Conservation (phyloP, 2,888 invertebrate species). For the Melanophora roralis region DNA sequence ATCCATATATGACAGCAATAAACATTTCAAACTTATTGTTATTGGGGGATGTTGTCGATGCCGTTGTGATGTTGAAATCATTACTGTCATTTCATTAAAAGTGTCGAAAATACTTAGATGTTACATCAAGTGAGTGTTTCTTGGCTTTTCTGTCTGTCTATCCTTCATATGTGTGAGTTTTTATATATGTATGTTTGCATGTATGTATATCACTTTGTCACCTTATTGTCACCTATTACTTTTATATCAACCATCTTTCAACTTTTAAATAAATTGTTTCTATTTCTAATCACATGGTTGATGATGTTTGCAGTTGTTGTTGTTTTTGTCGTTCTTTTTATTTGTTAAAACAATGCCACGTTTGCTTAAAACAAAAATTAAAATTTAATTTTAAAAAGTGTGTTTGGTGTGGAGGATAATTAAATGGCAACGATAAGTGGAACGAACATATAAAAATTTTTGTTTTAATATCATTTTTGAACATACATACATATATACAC, state of each 20-base stretch:
- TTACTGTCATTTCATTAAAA: constrained; percentile 73
- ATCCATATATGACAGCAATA: constrained; percentile 68
- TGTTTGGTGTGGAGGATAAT: constrained; percentile 22
- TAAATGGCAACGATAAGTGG: constrained; percentile 31
- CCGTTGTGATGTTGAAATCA: constrained; percentile 36
- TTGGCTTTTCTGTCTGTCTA: constrained; percentile 1
- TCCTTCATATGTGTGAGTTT: too few relatives aligned
- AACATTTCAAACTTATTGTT: constrained; percentile 70
- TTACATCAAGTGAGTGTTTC: neutral
- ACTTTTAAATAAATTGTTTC: constrained; percentile 51
- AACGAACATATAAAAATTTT: too few relatives aligned
- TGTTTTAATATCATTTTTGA: too few relatives aligned
- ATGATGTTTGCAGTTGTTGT: neutral
- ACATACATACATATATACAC: too few relatives aligned
- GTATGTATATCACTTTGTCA: constrained; percentile 38
- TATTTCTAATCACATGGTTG: neutral
- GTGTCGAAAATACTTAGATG: constrained; percentile 64
- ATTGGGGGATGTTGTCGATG: constrained; percentile 37
- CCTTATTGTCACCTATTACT: constrained; percentile 57
- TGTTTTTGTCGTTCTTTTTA: constrained; percentile 1
- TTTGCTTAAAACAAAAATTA: constrained; percentile 36
- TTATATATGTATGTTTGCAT: constrained; percentile 5
- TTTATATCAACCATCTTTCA: constrained; percentile 7
- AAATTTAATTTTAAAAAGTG: constrained; percentile 25
- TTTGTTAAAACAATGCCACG: constrained; percentile 36